Base-by-base conservation (phyloP, 2,797 vertebrate genomes). In the Picus viridis region DNA sequence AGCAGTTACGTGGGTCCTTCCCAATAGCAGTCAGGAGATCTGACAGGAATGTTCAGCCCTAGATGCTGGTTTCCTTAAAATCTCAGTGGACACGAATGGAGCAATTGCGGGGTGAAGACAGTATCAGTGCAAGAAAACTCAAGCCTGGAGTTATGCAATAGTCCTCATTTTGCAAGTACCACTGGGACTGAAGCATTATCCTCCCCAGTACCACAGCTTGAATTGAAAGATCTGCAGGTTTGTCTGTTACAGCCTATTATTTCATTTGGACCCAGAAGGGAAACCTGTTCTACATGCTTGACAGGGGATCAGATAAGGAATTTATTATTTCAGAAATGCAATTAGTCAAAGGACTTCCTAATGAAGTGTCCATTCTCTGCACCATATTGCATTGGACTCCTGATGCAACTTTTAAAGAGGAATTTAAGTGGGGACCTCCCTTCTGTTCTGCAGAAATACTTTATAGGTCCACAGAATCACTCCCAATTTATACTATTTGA, bases 321-420 rank as follows among this genome's bases (percentile, higher is more conserved):
- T 63, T 83, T 65, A 69, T 90, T 95, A 75, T 92, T 90, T 94
- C 34, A 72, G 47, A 92, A 56, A 51, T 9, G 23, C 9, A 81
- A 83, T 92, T 89, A 93, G 26, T 19, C 59, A 92, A 83, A 70
- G 12, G 15, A 24, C 16, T 89, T 89, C 43, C 47, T 83, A 81
- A 73, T 72, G 73, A 93, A 83, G 39, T 54, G 34, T 32, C 67
- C 1, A 0, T 71, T 77, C 45, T 70, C 49, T 67, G 6, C 65
- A 64, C 49, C 47, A n/a, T 70, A 51, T 74, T 73, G 16, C 54
- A n/a, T 12, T 58, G 49, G 30, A 87, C 49, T 51, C 9, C 16
- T 64, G 27, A 58, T 71, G 57, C 19, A 82, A 12, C 71, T 36
- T 58, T 88, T 82, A 79, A 79, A 65, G 10, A 7, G 22, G 30